Conservation (phyloP, 2,113 vertebrate species). For the Barbus barbus region DNA sequence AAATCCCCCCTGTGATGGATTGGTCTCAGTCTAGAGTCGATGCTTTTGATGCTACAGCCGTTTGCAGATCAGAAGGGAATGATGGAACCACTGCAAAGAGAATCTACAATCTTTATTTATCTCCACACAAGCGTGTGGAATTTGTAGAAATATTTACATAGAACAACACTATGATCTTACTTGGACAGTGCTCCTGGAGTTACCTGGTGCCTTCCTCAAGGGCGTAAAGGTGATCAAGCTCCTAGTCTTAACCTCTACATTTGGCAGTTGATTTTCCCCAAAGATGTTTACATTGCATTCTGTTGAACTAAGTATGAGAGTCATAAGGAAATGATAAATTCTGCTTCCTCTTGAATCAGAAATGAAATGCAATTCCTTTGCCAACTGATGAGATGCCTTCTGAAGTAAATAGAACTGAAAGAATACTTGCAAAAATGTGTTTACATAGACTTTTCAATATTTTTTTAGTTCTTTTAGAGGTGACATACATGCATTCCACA, state of each 20-base stretch:
- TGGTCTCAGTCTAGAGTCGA: background rate
- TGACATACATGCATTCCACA: too few species aligned
- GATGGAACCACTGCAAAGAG: background rate
- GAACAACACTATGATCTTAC: background rate
- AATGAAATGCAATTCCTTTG: background rate
- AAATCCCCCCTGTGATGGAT: background rate
- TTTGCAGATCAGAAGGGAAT: background rate
- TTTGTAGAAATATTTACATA: background rate
- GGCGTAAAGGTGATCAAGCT: background rate
- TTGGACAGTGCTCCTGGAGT: background rate
- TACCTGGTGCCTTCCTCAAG: background rate
- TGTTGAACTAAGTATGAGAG: background rate
- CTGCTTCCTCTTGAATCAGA: background rate
- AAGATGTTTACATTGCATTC: background rate
- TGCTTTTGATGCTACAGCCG: background rate
- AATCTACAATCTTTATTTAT: constrained; percentile 11
- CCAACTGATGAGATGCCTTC: background rate
- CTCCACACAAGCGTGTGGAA: background rate
- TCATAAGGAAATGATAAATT: background rate
- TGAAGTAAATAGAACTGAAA: background rate
- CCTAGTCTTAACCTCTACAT: background rate
- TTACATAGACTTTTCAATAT: background rate
- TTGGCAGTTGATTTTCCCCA: background rate
- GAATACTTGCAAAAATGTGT: background rate
- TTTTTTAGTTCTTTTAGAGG: background rate